Evolutionary conservation across 2,113 vertebrate genomes (phyloP).

Genomic region (Sardina pilchardus): DNA sequence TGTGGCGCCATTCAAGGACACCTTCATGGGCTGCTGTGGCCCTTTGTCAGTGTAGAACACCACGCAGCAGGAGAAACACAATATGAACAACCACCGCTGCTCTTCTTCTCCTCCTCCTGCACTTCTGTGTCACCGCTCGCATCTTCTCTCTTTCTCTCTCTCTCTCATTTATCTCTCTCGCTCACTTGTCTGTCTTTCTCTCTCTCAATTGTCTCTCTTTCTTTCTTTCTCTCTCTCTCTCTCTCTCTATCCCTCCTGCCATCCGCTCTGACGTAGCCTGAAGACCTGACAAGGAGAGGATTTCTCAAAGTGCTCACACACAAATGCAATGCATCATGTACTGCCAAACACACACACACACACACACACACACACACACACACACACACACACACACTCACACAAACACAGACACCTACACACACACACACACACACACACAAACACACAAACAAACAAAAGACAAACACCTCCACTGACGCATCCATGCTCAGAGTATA

Average conservation of each 20-base stretch:
- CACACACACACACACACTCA: neutral
- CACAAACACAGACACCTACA: neutral
- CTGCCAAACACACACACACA: neutral
- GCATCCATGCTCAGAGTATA: neutral
- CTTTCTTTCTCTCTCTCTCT: neutral
- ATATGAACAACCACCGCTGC: neutral
- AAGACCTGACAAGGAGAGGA: neutral
- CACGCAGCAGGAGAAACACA: neutral
- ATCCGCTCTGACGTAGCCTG: neutral
- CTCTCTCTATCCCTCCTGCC: neutral
- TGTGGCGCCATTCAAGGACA: constrained; percentile 43
- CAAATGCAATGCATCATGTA: neutral
- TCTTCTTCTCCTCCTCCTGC: neutral
- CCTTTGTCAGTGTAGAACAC: constrained; percentile 19
- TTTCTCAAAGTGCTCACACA: neutral
- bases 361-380: neutral
- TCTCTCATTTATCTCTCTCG: neutral
- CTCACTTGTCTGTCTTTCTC: neutral
- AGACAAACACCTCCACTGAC: neutral
- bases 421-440: neutral
- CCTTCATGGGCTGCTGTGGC: constrained; percentile 34
- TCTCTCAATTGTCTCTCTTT: neutral
- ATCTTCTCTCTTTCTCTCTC: neutral
- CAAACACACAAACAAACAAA: neutral
- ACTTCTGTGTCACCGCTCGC: too few relatives aligned